Evolutionary conservation across 2,113 vertebrate genomes (phyloP).

Genomic region (Mionectes macconnelli): DNA sequence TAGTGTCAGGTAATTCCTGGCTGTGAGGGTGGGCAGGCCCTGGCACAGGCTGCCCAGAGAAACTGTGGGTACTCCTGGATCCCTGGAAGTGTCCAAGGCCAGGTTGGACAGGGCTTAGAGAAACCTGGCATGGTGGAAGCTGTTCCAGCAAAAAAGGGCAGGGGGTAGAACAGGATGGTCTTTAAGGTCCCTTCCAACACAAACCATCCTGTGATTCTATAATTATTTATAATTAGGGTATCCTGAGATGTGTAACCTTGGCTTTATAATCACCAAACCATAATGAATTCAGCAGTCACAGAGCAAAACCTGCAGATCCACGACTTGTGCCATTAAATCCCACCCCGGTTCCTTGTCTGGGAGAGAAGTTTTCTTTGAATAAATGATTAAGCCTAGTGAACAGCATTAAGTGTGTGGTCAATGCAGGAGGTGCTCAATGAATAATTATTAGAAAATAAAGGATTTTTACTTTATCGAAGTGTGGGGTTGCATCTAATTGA

Average conservation of each 20-base stretch:
- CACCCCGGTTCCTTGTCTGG: not conserved
- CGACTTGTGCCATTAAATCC: not conserved
- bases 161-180: accelerated
- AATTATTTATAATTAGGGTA: not conserved
- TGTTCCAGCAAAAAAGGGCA: not conserved
- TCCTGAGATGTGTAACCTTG: not conserved
- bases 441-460: conserved; percentile 65
- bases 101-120: accelerated
- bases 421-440: conserved; percentile 37
- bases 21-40: accelerated
- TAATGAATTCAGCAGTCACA: not conserved
- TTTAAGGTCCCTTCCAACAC: not conserved
- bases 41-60: not conserved
- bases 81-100: not conserved
- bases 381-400: conserved; percentile 31
- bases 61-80: not conserved
- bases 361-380: conserved; percentile 11
- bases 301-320: not conserved
- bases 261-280: not conserved
- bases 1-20: not conserved
- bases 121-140: accelerated
- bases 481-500: conserved; percentile 38
- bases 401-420: conserved; percentile 50
- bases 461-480: conserved; percentile 35
- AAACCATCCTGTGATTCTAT: not conserved